Evolutionary conservation across 2,113 vertebrate species (phyloP), one percentile per base, ranked within the genome.

Genomic region (Hymenochirus boettgeri): DNA sequence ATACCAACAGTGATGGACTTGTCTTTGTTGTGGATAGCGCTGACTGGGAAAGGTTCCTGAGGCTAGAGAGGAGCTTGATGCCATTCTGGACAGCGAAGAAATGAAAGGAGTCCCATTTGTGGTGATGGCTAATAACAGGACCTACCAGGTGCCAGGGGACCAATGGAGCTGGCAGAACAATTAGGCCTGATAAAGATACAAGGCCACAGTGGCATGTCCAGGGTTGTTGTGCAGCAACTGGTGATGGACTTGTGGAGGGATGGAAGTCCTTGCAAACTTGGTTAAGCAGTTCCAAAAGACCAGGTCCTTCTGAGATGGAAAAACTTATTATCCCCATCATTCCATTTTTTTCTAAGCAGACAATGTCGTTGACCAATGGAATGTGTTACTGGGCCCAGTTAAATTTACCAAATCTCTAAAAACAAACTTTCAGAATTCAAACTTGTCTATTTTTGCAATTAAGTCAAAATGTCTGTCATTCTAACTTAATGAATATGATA

Each of bases 121-220:
- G 31, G 39, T 76, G 26, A 35, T 76, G 23, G 74, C 74, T 50
- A 76, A 74, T 61, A 76, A 76, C 72, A 76, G 39, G 74, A 76
- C 57, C 63, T 73, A 37, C 72, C 72, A 10, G 72, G 65, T 37
- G 70, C 74, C 51, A 47, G 17, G 3, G 12, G 57, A 2, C 54
- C 72, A 19, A 23, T 18, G 27, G 62, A 76, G 22, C 19, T 76
- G 27, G 55, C 58, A 3, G 70, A 72, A 57, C 47, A 33, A 33
- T 39, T 76, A 62, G 58, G 33, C 7, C 29, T 74, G 25, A 31
- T 6, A 22, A 66, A 64, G 18, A 22, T 61, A 26, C 3, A 4
- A 19, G 60, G 51, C 1, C 45, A 50, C 17, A 18, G 13, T 76
- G 74, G 74, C 72, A 72, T 9, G 58, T 71, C 2, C 72, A 76